Conservation (phyloP, 2,113 vertebrate genomes). For the Campylomormyrus tamandua region DNA sequence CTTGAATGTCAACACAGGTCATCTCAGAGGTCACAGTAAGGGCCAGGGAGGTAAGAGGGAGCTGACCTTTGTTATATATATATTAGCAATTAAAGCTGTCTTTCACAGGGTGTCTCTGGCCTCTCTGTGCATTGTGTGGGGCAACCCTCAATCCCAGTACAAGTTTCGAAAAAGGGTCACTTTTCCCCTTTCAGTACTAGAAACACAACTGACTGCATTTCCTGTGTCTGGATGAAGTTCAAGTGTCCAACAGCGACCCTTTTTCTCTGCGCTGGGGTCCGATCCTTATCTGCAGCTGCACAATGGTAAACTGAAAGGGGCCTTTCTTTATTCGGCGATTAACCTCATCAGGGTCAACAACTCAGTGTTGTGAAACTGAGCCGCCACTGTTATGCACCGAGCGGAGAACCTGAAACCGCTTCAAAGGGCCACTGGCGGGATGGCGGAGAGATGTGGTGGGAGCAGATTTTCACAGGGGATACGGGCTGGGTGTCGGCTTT, state of each 20-base stretch:
- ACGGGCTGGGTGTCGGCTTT: not conserved
- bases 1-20: not conserved
- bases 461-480: not conserved
- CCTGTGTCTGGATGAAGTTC: slow-evolving; percentile 6
- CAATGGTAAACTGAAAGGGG: not conserved
- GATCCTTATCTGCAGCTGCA: not conserved
- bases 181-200: not conserved
- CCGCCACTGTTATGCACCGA: not conserved
- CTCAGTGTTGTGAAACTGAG: not conserved
- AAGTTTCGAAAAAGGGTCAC: not conserved
- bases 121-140: not conserved
- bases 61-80: not conserved
- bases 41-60: not conserved
- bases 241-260: not conserved
- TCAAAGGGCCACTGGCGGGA: not conserved
- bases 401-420: not conserved
- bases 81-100: not conserved
- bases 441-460: not conserved
- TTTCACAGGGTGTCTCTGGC: not conserved
- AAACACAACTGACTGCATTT: slow-evolving; percentile 7
- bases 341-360: slow-evolving; percentile 3
- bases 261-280: not conserved
- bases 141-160: not conserved
- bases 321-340: not conserved
- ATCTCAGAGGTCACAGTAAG: not conserved